Base-by-base conservation (phyloP, 2,888 invertebrate genomes). In the Campoplex nolae region DNA sequence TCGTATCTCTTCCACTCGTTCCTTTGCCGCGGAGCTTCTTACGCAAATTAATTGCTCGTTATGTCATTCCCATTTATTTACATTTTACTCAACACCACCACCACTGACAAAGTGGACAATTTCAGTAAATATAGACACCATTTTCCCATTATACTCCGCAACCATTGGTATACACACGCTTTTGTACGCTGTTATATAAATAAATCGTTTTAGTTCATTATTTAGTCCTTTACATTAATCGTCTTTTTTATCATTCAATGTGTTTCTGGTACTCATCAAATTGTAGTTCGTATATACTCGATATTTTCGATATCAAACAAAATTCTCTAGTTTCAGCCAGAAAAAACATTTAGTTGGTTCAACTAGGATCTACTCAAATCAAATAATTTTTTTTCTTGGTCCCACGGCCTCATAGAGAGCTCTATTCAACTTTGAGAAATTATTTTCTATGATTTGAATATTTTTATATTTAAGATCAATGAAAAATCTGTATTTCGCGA, bases 11-110 rank as follows among this genome's bases (percentile, higher is more conserved):
- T 18, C 32, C 13, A 28, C 16, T 51, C 18, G 16, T 1, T 32
- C 1, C 48, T 51, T 51, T 28, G 13, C 35, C 4, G 38, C 51
- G 58, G 35, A 80, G 48, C 45, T 58, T 71, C 58, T 42, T 71
- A 70, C 45, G n/a, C 79, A 45, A 71, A 71, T 58, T 71, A 80
- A 71, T 71, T 42, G 71, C 42, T 65, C 58, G 56, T 71, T 71
- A 62, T 58, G 45, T 62, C 48, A 42, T 71, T 71, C 18, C 71
- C 45, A 18, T 79, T 71, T 76, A 28, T 45, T 76, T 58, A 28
- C 45, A 28, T 65, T 76, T 65, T 65, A 32, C 32, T 16, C 62
- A 16, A 62, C 62, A 16, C 32, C 32, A 28, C 32, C 11, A 62
- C 62, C 16, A 32, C 32, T 16, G 62, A 62, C 32, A 6, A 32